phyloP scores from a whole-genome alignment of 92 coral and sea anemone genomes.

The Isaurus tuberculatus region DNA sequence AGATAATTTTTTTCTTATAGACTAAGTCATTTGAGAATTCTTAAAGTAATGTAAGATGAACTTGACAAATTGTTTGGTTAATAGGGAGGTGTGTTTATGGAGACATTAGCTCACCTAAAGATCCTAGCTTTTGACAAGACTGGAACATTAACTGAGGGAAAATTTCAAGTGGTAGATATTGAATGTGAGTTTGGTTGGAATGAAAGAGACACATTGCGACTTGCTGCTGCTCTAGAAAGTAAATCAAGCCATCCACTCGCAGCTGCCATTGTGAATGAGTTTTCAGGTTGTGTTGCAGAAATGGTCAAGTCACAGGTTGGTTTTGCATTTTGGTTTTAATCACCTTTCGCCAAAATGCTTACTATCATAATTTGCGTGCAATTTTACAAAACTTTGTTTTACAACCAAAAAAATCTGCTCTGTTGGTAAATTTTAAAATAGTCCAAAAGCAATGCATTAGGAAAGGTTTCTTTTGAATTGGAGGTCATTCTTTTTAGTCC shows the following conservation, averaged over 20 bases:
- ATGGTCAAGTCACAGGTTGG: conserved; percentile 70
- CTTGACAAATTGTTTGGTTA: background rate
- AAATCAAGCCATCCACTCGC: conserved; percentile 97
- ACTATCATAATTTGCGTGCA: too few species aligned
- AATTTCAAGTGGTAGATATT: conserved; percentile 86
- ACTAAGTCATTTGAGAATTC: too few species aligned
- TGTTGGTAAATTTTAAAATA: too few species aligned
- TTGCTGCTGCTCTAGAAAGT: conserved; percentile 97
- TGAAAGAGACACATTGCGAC: conserved; percentile 85
- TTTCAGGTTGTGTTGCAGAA: conserved; percentile 89
- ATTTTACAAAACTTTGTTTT: too few species aligned
- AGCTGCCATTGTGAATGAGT: conserved; percentile 95
- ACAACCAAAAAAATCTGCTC: too few species aligned
- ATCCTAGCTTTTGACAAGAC: conserved; percentile 96
- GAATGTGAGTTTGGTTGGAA: conserved; percentile 70
- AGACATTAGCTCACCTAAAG: conserved; percentile 81
- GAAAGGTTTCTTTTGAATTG: too few species aligned
- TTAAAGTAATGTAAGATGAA: too few species aligned
- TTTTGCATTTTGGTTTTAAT: too few species aligned
- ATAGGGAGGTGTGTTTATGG: conserved; percentile 87
- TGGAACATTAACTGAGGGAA: conserved; percentile 96
- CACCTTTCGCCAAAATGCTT: too few species aligned
- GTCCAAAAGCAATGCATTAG: too few species aligned
- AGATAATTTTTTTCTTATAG: too few species aligned
- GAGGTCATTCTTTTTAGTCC: too few species aligned